Conservation (phyloP, 2,113 vertebrate species). For the Uropsilus gracilis region DNA sequence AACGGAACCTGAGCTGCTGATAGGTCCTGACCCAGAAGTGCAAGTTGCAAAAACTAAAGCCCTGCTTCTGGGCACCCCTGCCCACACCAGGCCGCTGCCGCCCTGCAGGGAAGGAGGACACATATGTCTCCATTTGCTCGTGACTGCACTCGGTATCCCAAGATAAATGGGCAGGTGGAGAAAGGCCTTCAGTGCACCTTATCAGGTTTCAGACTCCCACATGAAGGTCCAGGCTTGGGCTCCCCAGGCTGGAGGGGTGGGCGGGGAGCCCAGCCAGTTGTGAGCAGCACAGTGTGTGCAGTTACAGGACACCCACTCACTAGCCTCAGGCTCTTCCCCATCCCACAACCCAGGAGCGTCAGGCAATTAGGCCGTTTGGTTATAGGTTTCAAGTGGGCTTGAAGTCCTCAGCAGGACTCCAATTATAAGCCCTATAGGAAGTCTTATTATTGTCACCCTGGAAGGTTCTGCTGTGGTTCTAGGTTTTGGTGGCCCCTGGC, state of each 20-base stretch:
- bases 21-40: background rate
- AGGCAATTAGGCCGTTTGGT: accelerated
- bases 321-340: background rate
- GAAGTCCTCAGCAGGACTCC: background rate
- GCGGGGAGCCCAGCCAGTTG: background rate
- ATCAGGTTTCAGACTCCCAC: background rate
- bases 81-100: background rate
- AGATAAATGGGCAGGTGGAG: background rate
- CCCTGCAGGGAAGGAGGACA: background rate
- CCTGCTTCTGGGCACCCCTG: background rate
- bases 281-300: too few species aligned
- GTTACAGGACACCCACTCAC: background rate
- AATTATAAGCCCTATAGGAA: background rate
- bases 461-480: too few species aligned
- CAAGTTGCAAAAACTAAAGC: background rate
- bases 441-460: background rate
- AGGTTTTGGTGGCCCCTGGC: background rate
- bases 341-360: background rate
- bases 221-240: background rate
- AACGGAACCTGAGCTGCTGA: background rate
- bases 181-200: background rate
- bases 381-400: accelerated
- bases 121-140: accelerated
- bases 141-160: background rate
- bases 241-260: accelerated